Evolutionary conservation across 2,888 invertebrate genomes (phyloP), one percentile per base, ranked within the genome.

Genomic region (Hypsopygia costalis): DNA sequence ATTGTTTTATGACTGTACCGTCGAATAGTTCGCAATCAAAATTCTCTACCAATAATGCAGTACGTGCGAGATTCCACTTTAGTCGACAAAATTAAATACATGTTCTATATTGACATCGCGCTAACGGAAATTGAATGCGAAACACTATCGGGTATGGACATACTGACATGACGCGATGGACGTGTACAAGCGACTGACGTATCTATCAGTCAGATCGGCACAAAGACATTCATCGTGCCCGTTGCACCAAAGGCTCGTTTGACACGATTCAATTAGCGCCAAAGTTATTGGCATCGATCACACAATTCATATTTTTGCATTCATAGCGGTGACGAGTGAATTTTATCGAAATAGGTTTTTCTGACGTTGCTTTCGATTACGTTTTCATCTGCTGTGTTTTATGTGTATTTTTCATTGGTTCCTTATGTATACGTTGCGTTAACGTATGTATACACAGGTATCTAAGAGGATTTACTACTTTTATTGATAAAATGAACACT

Each of bases 51-150:
- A 43, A 47, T 46, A 44, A 46, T 44, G 21, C 43, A 43, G 43
- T 41, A 39, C 45, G 31, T 38, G 36, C 34, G 40, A 39, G 44
- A 41, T 32, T 43, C 47, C 40, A 46, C 44, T 51, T 46, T 41
- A 43, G 50, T 38, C 44, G 42, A 43, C 44, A 37, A 47, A 47
- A 51, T 47, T 51, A 47, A 51, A 51, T 47, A 47, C 51, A 52
- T 46, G 49, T 52, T 48, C 41, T 34, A 38, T 36, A 48, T 47
- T 47, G 43, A 38, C 41, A 50, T 48, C 48, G 41, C 37, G 40
- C 42, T 39, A 46, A 41, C 56, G 58, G 58, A 58, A 58, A 58
- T 58, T 57, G 56, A 50, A 57, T 51, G 46, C 49, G 55, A 47
- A 49, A 44, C 47, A 42, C 50, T 57, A 54, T 57, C 52, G 43